Evolutionary conservation across 2,888 invertebrate species (phyloP), one percentile per base, ranked within the genome.

Genomic region (Melanchra persicariae): DNA sequence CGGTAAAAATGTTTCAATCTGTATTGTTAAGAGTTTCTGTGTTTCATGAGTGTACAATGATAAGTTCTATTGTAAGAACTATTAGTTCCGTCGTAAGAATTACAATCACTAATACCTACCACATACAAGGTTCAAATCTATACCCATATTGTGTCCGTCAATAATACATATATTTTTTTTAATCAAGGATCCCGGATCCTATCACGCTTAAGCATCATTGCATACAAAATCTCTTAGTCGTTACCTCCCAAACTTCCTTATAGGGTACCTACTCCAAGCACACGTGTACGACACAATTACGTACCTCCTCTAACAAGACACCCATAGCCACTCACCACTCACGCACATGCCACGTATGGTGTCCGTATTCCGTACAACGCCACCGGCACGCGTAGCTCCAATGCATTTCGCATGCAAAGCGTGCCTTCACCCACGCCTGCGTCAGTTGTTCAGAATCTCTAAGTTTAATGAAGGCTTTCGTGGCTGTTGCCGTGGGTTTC

Each of bases 351-450:
- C 52, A n/a, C 49, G 43, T 40, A 68, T 26, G 63, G 45, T 66
- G 52, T 62, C 24, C 40, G 30, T 59, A 70, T 47, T 59, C 24
- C 34, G 26, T 52, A 70, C 40, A 65, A n/a, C 54, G 61, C 63
- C 68, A 78, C 55, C 10, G 71, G 67, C 67, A 77, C 60, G 71
- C 67, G 54, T 67, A 26, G n/a, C 60, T 61, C 24, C 49, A 52
- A 63, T 81, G 77, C 77, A 77, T 77, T 81, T 77, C 24, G 62
- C 77, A 71, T 81, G 82, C 82, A 77, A 77, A 81, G 43, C 72
- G 68, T 51, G 58, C 57, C 49, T 34, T 47, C 57, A 45, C 71
- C 82, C 72, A 81, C 79, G 77, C 59, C 26, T 45, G 61, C 62
- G 71, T 65, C 82, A 59, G 71, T 68, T 71, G 71, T 77, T 65